Percentiles rank a stretch among this genome's conserved stretches.
phyloP scores from a whole-genome alignment of 2,888 invertebrate genomes.

The Torymus aiolomorphi region DNA sequence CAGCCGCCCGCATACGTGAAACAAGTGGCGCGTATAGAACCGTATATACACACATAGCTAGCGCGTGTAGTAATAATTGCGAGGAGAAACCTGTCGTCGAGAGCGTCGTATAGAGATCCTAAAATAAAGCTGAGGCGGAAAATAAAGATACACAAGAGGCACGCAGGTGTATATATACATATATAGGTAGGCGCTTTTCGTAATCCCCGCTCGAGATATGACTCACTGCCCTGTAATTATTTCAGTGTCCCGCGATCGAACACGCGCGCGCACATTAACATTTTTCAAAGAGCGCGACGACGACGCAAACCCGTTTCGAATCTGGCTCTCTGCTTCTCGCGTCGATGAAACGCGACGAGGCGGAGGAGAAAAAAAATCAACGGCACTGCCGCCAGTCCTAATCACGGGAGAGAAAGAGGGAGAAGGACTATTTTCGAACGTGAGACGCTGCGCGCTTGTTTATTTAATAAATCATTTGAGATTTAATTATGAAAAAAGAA shows the following conservation, averaged over 20 bases:
- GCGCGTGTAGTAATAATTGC: background rate
- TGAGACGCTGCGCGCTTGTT: conserved; percentile 5
- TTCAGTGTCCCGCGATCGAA: conserved; percentile 47
- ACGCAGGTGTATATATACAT: too few relatives aligned
- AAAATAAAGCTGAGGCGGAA: conserved; percentile 35
- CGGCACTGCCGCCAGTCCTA: conserved; percentile 5
- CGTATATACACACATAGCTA: too few relatives aligned
- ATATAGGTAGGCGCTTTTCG: conserved; percentile 18
- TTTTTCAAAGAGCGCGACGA: conserved; percentile 30
- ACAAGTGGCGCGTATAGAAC: too few relatives aligned
- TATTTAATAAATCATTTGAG: conserved; percentile 41
- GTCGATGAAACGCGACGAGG: conserved; percentile 5
- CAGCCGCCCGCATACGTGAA: too few relatives aligned
- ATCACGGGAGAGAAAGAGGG: background rate
- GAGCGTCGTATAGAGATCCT: conserved; percentile 14
- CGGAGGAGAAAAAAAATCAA: background rate
- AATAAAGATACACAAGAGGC: background rate
- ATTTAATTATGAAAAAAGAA: conserved; percentile 42
- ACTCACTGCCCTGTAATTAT: conserved; percentile 54
- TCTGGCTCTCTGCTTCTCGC: conserved; percentile 32
- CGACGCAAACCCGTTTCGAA: conserved; percentile 48
- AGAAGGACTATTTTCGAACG: conserved; percentile 30
- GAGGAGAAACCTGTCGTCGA: conserved; percentile 22
- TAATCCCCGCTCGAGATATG: conserved; percentile 44
- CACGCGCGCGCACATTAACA: conserved; percentile 44